phyloP scores from a whole-genome alignment of 2,888 invertebrate genomes.

The Caenorhabditis wallacei region DNA sequence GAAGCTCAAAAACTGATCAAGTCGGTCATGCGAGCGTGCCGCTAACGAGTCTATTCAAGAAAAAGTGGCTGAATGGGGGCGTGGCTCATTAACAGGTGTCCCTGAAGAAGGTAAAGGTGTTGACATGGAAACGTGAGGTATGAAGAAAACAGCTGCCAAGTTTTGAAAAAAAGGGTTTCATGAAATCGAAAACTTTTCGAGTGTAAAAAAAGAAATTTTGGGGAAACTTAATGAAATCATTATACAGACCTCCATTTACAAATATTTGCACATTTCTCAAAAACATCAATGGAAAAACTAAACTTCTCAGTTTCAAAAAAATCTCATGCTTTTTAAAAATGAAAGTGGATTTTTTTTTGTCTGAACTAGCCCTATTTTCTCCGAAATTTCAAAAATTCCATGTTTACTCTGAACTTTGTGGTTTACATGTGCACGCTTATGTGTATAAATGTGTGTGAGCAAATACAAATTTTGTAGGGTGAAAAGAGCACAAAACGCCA shows the following conservation, averaged over 20 bases:
- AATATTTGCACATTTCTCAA: conserved; percentile 49
- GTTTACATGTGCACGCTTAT: conserved; percentile 40
- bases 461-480: conserved; percentile 46
- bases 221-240: no score
- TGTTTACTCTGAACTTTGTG: conserved; percentile 60
- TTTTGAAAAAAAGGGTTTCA: no score
- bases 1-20: conserved; percentile 42
- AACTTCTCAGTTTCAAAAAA: not conserved
- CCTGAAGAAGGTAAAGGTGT: not conserved
- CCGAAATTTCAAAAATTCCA: conserved; percentile 45
- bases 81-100: conserved; percentile 34
- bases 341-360: not conserved
- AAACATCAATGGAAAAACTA: no score
- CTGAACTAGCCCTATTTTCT: not conserved
- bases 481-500: conserved; percentile 21
- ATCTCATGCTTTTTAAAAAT: no score
- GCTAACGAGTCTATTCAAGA: conserved; percentile 40
- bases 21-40: conserved; percentile 42
- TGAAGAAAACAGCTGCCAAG: not conserved
- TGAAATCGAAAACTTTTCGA: no score
- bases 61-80: conserved; percentile 25
- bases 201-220: no score
- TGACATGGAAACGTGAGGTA: conserved; percentile 8
- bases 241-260: conserved; percentile 21
- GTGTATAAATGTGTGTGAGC: conserved; percentile 41